phyloP scores from a whole-genome alignment of 1,140 invertebrate genomes.

The Oryctes rhinoceros region DNA sequence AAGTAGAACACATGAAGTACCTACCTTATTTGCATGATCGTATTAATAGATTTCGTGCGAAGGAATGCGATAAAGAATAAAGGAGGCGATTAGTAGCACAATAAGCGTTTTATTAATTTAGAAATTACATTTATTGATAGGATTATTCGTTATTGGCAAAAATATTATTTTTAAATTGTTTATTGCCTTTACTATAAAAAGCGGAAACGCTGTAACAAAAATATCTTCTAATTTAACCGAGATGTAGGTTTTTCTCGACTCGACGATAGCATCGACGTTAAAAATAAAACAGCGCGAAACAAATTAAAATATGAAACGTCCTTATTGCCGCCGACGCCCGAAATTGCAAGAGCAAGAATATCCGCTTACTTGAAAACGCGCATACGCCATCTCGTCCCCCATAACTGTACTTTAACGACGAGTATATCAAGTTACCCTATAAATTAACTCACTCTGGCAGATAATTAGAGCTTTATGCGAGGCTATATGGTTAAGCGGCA shows the following conservation, averaged over 20 bases:
- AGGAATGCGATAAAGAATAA: no score
- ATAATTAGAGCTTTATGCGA: conserved; percentile 28
- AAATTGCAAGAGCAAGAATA: not conserved
- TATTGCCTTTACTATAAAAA: no score
- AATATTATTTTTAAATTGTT: no score
- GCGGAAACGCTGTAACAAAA: no score
- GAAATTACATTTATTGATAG: no score
- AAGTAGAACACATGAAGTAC: no score
- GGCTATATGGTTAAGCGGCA: conserved; percentile 20
- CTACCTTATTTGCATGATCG: no score
- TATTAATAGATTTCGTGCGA: no score
- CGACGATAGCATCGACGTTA: not conserved
- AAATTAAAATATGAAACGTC: not conserved
- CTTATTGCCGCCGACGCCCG: no score
- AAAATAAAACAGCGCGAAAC: not conserved
- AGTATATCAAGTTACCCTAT: conserved; percentile 7
- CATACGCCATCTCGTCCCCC: not conserved
- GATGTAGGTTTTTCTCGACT: not conserved
- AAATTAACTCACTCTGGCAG: conserved; percentile 31
- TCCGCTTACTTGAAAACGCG: not conserved
- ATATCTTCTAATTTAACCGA: not conserved
- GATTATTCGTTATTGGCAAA: no score
- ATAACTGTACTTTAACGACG: conserved; percentile 14
- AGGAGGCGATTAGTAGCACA: no score
- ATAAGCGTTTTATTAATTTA: no score